These are phyloP conservation scores for Rousettus madagascariensis DNA, from an alignment of 2,797 vertebrate species.

Conservation along the genomic window DNA sequence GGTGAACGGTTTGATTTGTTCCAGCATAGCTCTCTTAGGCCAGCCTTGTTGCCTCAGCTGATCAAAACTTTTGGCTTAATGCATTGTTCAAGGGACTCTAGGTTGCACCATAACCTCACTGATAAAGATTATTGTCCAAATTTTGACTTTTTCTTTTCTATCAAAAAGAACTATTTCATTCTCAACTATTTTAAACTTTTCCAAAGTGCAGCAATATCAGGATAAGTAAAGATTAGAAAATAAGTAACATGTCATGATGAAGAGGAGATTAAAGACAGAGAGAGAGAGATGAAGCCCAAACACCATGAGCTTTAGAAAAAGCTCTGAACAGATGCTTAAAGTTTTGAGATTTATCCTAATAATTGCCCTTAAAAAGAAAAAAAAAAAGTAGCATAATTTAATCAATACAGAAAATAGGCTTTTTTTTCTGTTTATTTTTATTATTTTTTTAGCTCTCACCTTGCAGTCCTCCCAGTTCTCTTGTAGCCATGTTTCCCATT, in stretches of 20 bases:
- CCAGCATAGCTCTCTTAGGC: not conserved
- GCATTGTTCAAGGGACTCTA: not conserved
- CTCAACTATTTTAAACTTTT: not conserved
- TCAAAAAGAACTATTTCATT: not conserved
- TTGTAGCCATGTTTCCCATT: conserved; percentile 91
- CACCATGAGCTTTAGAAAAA: not conserved
- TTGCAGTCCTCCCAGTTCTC: conserved; percentile 97
- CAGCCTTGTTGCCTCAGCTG: not conserved
- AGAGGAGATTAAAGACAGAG: not conserved
- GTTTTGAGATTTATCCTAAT: not conserved
- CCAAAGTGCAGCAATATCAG: not conserved
- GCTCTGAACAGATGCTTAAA: not conserved
- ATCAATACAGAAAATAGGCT: not conserved
- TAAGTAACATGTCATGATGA: not conserved
- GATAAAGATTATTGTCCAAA: not conserved
- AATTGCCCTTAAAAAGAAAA: not conserved
- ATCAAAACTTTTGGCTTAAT: not conserved
- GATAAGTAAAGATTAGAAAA: not conserved
- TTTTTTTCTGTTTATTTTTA: not conserved
- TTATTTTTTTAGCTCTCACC: conserved; percentile 83
- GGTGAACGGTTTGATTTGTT: not conserved
- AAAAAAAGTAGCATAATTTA: no score
- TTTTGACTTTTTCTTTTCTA: not conserved
- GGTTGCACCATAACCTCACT: not conserved
- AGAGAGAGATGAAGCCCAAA: not conserved